These are phyloP conservation scores for Nannoperca obscura DNA, from an alignment of 2,797 vertebrate species.

Conservation along the genomic window DNA sequence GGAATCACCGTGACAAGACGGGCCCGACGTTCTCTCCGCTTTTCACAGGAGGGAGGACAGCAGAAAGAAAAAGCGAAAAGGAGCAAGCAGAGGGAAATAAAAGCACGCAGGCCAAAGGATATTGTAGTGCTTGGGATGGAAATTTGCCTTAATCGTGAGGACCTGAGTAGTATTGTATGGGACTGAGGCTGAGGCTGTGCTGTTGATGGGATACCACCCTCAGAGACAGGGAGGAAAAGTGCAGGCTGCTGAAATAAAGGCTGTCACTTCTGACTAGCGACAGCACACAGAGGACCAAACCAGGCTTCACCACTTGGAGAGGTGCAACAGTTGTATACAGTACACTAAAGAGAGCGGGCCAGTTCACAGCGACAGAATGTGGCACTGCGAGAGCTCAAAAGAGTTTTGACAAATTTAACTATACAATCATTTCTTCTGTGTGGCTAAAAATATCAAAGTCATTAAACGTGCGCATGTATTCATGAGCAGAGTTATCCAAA, in stretches of 20 bases:
- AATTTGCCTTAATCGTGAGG: slow-evolving; percentile 80
- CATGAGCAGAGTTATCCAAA: slow-evolving; percentile 38
- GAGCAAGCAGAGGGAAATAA: slow-evolving; percentile 67
- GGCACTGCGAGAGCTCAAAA: slow-evolving; percentile 15
- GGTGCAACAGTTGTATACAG: slow-evolving; percentile 52
- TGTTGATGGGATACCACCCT: slow-evolving; percentile 83
- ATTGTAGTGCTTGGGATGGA: slow-evolving; percentile 78
- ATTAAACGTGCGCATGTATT: slow-evolving; percentile 18
- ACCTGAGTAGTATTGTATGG: slow-evolving; percentile 75
- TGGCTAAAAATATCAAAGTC: slow-evolving; percentile 25
- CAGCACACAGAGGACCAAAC: slow-evolving; percentile 71
- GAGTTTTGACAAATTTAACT: slow-evolving; percentile 30
- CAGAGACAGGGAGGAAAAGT: slow-evolving; percentile 77
- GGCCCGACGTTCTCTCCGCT: slow-evolving; percentile 69
- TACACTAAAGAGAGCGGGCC: slow-evolving; percentile 30
- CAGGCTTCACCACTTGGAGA: slow-evolving; percentile 56
- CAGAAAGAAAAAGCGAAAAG: slow-evolving; percentile 65
- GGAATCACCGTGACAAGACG: slow-evolving; percentile 92
- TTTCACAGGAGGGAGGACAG: slow-evolving; percentile 72
- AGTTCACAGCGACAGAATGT: slow-evolving; percentile 33
- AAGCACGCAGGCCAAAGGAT: slow-evolving; percentile 70
- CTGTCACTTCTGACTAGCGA: slow-evolving; percentile 78
- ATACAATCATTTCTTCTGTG: background rate
- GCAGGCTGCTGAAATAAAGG: slow-evolving; percentile 79
- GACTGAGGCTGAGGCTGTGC: slow-evolving; percentile 56